Evolutionary conservation across 1,140 invertebrate genomes (phyloP).

Genomic region (Drosophila pseudoananassae): DNA sequence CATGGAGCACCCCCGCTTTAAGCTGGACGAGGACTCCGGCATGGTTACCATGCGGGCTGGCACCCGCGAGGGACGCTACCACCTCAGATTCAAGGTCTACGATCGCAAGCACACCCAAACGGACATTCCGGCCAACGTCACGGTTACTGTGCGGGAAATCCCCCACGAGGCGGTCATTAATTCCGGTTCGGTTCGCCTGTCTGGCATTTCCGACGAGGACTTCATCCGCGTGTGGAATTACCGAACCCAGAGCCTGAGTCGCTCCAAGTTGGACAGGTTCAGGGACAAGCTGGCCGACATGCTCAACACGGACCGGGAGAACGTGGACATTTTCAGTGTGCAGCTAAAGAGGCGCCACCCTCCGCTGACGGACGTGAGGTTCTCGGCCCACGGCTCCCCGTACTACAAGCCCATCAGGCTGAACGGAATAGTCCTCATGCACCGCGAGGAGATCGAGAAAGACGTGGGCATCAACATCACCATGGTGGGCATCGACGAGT

Average conservation of each 20-base stretch:
- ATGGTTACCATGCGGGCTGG: constrained; percentile 98
- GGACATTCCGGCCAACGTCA: constrained; percentile 96
- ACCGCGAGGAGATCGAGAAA: constrained; percentile 96
- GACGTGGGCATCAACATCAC: constrained; percentile 97
- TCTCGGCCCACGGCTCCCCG: constrained; percentile 97
- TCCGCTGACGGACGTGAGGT: constrained; percentile 95
- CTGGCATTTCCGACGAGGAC: constrained; percentile 97
- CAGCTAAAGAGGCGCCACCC: constrained; percentile 93
- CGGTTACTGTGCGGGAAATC: constrained; percentile 96
- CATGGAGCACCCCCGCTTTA: constrained; percentile 92
- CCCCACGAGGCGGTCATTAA: constrained; percentile 97
- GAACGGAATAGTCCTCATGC: constrained; percentile 97
- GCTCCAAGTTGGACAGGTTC: constrained; percentile 95
- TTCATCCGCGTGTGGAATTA: constrained; percentile 98
- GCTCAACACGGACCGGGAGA: constrained; percentile 92
- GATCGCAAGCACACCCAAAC: constrained; percentile 97
- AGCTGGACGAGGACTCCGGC: constrained; percentile 94
- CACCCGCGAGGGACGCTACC: constrained; percentile 93
- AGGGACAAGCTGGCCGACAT: constrained; percentile 94
- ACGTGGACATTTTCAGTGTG: constrained; percentile 98
- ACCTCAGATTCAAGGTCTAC: constrained; percentile 96
- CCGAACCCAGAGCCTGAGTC: constrained; percentile 91
- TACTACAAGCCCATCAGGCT: constrained; percentile 97
- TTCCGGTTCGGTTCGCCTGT: constrained; percentile 96
- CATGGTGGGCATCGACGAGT: constrained; percentile 99